phyloP scores from a whole-genome alignment of 2,888 invertebrate genomes.

The Clostera curtula region DNA sequence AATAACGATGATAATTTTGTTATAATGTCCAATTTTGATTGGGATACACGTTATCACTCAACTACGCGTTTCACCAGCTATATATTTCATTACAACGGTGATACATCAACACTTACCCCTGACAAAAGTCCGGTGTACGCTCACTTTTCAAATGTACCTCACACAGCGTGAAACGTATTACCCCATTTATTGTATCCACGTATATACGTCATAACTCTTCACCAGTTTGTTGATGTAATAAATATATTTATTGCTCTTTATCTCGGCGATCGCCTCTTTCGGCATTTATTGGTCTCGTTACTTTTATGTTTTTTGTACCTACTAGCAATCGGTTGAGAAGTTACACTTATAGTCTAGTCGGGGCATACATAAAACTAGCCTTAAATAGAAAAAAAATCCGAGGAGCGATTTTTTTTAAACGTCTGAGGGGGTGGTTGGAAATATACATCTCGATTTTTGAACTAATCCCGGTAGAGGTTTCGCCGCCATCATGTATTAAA shows the following conservation, averaged over 20 bases:
- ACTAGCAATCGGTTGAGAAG: slow-evolving; percentile 17
- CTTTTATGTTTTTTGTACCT: slow-evolving; percentile 22
- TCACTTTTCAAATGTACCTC: slow-evolving; percentile 5
- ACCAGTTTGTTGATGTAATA: slow-evolving; percentile 24
- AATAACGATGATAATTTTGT: too few species aligned
- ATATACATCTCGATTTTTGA: too few species aligned
- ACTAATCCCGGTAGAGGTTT: too few species aligned
- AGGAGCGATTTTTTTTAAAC: too few species aligned
- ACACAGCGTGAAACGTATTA: slow-evolving; percentile 1
- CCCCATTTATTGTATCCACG: slow-evolving; percentile 7
- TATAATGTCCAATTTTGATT: too few species aligned
- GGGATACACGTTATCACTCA: too few species aligned
- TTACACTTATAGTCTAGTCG: slow-evolving; percentile 7
- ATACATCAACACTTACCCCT: background rate
- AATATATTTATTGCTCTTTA: slow-evolving; percentile 32
- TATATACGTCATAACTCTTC: slow-evolving; percentile 13
- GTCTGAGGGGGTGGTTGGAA: too few species aligned
- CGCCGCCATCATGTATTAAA: too few species aligned
- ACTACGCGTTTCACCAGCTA: too few species aligned
- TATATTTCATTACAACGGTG: background rate
- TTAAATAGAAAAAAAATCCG: too few species aligned
- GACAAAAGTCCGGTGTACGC: background rate
- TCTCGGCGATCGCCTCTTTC: slow-evolving; percentile 23
- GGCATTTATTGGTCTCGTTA: slow-evolving; percentile 24
- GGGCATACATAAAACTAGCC: too few species aligned